A percentile compares a stretch with the other conserved stretches of the same genome.
Conservation (phyloP, 2,888 invertebrate species). For the Epinotia brunnichana region DNA sequence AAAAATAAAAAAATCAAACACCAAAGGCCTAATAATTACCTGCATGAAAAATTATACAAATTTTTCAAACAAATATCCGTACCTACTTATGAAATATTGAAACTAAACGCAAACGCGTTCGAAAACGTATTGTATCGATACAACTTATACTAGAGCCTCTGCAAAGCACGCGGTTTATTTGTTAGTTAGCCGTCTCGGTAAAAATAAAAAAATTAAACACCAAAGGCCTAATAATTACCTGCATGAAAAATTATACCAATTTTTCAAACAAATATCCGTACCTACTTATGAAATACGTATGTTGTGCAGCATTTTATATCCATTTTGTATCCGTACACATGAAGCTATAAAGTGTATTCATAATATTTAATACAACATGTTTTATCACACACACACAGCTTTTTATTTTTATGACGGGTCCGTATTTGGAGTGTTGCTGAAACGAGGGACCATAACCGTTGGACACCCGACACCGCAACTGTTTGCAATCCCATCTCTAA, state of each 20-base stretch:
- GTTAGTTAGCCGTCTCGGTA: too few species aligned
- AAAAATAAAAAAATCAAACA: neutral
- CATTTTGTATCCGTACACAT: conserved; percentile 25
- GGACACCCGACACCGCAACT: conserved; percentile 78
- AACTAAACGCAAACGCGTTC: too few species aligned
- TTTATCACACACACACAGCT: conserved; percentile 69
- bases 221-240: neutral
- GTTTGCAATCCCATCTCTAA: conserved; percentile 74
- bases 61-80: neutral
- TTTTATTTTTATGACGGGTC: conserved; percentile 78
- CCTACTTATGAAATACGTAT: neutral
- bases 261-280: neutral
- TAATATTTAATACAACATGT: conserved; percentile 56
- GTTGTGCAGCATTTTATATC: conserved; percentile 25
- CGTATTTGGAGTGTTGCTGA: conserved; percentile 79
- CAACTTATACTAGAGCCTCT: too few species aligned
- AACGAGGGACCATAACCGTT: conserved; percentile 79
- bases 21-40: neutral
- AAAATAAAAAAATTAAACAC: neutral
- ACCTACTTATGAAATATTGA: too few species aligned
- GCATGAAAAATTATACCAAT: neutral
- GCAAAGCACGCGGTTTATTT: too few species aligned
- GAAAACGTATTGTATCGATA: too few species aligned
- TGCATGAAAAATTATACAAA: neutral
- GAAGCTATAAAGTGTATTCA: conserved; percentile 36